phyloP scores from a whole-genome alignment of 2,113 vertebrate species.

The Calyptommatus sinebrachiatus region DNA sequence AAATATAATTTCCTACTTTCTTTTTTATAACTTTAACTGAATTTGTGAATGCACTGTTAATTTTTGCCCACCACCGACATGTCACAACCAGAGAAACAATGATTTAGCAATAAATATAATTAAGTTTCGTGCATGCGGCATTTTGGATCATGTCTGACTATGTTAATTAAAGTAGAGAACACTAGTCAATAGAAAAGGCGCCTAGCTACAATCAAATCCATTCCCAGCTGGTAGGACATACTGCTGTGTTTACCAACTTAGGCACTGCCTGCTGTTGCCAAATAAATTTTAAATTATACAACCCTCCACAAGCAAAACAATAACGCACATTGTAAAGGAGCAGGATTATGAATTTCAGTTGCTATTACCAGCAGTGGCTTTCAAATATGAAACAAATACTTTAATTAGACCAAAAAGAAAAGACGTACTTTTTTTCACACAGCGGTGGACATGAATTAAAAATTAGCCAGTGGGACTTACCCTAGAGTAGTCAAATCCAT shows the following conservation, averaged over 20 bases:
- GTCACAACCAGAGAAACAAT: constrained; percentile 30
- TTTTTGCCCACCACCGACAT: background rate
- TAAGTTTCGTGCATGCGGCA: constrained; percentile 7
- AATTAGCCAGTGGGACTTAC: constrained; percentile 66
- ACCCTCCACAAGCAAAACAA: constrained; percentile 1
- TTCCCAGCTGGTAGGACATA: constrained; percentile 27
- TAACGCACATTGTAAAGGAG: background rate
- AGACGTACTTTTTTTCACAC: background rate
- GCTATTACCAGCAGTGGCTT: background rate
- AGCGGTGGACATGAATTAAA: background rate
- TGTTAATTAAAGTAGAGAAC: constrained; percentile 42
- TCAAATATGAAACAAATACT: constrained; percentile 18
- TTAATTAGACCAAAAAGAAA: constrained; percentile 30
- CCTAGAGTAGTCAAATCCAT: constrained; percentile 87
- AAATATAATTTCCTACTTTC: background rate
- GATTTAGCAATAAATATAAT: constrained; percentile 22
- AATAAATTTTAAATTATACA: constrained; percentile 32
- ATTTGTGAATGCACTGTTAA: background rate
- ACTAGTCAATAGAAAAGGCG: constrained; percentile 23
- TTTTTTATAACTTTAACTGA: constrained; percentile 15
- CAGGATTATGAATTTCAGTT: background rate
- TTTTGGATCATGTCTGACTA: constrained; percentile 30
- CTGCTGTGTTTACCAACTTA: constrained; percentile 7
- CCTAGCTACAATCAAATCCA: constrained; percentile 34
- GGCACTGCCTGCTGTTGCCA: constrained; percentile 35